A percentile compares a stretch with the other conserved stretches of the same genome.
Evolutionary conservation across 92 coral and sea anemone species (phyloP).

Genomic region (Ricordea florida): DNA sequence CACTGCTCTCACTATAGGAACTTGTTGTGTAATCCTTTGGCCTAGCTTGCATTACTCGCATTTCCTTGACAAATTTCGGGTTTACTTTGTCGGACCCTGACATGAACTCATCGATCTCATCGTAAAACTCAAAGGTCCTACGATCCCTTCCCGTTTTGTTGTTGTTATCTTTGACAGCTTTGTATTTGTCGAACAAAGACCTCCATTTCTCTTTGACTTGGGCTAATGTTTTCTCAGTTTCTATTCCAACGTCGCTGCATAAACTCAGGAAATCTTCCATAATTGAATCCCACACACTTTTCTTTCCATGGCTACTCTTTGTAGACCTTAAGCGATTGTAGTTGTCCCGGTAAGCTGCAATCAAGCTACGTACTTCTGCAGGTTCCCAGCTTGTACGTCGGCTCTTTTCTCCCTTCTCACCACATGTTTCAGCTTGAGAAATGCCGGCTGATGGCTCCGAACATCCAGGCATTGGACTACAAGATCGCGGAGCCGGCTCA

Average conservation of each 20-base stretch:
- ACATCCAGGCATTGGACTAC: not conserved
- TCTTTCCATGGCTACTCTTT: slow-evolving; percentile 43
- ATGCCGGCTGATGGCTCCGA: not conserved
- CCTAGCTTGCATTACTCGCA: not conserved
- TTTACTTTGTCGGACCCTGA: slow-evolving; percentile 40
- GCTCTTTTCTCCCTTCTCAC: not conserved
- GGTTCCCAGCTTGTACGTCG: slow-evolving; percentile 1
- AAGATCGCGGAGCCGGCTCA: not conserved
- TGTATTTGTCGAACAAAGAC: slow-evolving; percentile 39
- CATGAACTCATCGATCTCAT: slow-evolving; percentile 48
- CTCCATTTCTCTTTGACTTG: slow-evolving; percentile 66
- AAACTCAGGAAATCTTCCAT: slow-evolving; percentile 3
- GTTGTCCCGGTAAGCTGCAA: slow-evolving; percentile 20
- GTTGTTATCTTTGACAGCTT: slow-evolving; percentile 45
- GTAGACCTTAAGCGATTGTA: slow-evolving; percentile 14
- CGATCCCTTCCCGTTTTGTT: slow-evolving; percentile 48
- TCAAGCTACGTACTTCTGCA: not conserved
- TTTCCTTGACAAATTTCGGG: slow-evolving; percentile 43
- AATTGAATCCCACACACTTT: slow-evolving; percentile 43
- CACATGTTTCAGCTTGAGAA: not conserved
- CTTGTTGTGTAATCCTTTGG: not conserved
- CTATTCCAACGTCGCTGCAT: slow-evolving; percentile 44
- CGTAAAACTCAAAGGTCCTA: slow-evolving; percentile 48
- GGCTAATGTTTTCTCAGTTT: slow-evolving; percentile 22
- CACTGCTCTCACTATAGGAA: too few species aligned